phyloP scores from a whole-genome alignment of 2,797 vertebrate genomes.

The Poeciliopsis turneri region DNA sequence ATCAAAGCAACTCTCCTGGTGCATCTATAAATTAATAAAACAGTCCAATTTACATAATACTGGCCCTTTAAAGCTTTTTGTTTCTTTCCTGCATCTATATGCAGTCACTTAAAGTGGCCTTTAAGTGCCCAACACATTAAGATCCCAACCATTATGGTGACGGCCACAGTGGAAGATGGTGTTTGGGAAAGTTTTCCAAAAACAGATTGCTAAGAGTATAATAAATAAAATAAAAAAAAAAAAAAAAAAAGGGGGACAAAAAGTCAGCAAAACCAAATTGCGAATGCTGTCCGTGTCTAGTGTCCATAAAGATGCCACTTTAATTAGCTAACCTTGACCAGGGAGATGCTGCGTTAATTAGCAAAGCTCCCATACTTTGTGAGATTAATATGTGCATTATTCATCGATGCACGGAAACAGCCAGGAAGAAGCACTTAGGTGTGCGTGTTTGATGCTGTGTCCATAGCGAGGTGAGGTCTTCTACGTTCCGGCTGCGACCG shows the following conservation, averaged over 20 bases:
- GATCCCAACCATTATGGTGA: background rate
- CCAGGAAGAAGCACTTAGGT: constrained; percentile 46
- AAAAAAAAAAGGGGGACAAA: background rate
- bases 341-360: constrained; percentile 48
- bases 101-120: background rate
- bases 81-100: background rate
- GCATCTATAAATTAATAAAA: too few species aligned
- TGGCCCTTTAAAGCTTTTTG: background rate
- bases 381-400: constrained; percentile 73
- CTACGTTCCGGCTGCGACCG: constrained; percentile 49
- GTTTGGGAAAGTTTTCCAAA: background rate
- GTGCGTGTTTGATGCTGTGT: constrained; percentile 41
- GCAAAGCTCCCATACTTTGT: constrained; percentile 50
- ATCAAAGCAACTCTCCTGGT: too few species aligned
- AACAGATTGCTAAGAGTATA: background rate
- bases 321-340: constrained; percentile 59
- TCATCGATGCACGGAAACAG: constrained; percentile 55
- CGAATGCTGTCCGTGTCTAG: constrained; percentile 24
- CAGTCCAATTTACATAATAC: too few species aligned
- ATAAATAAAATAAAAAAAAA: background rate
- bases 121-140: background rate
- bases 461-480: constrained; percentile 43
- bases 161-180: background rate
- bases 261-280: constrained; percentile 19
- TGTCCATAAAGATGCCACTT: constrained; percentile 45